A percentile compares a stretch with the other conserved stretches of the same genome.
These are phyloP conservation scores for Aphelenchoides avenae DNA, from an alignment of 1,140 invertebrate species.

Conservation along the genomic window DNA sequence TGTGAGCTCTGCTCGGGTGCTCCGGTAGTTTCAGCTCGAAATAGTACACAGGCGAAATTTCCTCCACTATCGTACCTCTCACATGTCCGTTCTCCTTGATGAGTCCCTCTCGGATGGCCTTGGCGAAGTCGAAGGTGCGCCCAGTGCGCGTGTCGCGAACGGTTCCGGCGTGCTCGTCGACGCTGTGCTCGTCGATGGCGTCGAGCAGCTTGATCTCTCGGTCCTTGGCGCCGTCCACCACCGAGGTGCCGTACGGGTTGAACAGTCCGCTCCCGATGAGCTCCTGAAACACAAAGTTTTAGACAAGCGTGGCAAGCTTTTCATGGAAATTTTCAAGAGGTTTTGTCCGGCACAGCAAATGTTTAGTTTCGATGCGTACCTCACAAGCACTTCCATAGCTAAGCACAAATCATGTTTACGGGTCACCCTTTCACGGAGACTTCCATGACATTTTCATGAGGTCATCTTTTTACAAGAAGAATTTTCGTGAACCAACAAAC, in stretches of 20 bases:
- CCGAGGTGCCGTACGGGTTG: slow-evolving; percentile 40
- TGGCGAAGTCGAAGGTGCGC: slow-evolving; percentile 19
- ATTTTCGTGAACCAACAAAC: no score
- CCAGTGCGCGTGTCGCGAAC: slow-evolving; percentile 68
- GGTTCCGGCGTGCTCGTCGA: slow-evolving; percentile 72
- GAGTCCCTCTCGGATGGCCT: slow-evolving; percentile 30
- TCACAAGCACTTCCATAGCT: no score
- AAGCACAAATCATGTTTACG: no score
- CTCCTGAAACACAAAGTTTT: no score
- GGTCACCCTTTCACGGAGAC: no score
- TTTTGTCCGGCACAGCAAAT: no score
- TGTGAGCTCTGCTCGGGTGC: neutral
- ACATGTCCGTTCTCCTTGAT: slow-evolving; percentile 67
- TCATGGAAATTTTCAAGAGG: no score
- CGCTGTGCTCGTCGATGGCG: slow-evolving; percentile 74
- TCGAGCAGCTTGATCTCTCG: slow-evolving; percentile 75
- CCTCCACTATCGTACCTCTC: slow-evolving; percentile 69
- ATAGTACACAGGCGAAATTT: slow-evolving; percentile 72
- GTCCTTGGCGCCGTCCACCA: slow-evolving; percentile 73
- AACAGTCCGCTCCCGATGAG: slow-evolving; percentile 45
- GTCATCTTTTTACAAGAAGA: no score
- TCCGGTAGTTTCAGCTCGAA: slow-evolving; percentile 62
- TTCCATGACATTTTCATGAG: no score
- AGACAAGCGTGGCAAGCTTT: no score
- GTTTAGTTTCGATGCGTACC: no score